phyloP scores from a whole-genome alignment of 2,113 vertebrate species.

The Chitala chitala region DNA sequence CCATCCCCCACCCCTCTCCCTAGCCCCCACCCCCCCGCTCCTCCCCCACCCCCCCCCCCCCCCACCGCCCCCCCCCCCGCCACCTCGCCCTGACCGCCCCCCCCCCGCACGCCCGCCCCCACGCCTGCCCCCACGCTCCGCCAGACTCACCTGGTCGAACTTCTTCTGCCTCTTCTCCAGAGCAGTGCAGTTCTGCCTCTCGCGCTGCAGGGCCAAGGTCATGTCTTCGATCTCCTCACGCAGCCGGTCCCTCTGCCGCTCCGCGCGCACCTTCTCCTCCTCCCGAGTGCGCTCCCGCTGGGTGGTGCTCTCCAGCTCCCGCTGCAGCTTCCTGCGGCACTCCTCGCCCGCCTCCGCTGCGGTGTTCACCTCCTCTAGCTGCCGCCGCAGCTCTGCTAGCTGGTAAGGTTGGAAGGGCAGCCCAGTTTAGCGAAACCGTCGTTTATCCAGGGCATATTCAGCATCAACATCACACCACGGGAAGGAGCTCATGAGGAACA shows the following conservation, averaged over 20 bases:
- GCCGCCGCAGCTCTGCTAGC: constrained; percentile 74
- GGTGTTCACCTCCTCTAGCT: constrained; percentile 74
- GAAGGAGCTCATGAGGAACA: too few species aligned
- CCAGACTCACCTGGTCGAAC: constrained; percentile 76
- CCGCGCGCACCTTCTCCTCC: constrained; percentile 72
- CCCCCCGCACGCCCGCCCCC: too few species aligned
- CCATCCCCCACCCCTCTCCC: too few species aligned
- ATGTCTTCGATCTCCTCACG: constrained; percentile 83
- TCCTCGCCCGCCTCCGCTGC: constrained; percentile 73
- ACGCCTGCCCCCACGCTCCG: background rate
- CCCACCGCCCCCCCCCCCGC: background rate
- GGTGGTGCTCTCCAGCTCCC: constrained; percentile 67
- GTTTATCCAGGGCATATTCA: too few species aligned
- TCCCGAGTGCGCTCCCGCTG: constrained; percentile 71
- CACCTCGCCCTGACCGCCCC: background rate
- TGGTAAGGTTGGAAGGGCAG: constrained; percentile 28
- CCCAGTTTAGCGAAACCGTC: background rate
- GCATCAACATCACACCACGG: too few species aligned
- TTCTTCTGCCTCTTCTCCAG: constrained; percentile 89
- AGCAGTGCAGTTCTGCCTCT: constrained; percentile 73
- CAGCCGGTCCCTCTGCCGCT: constrained; percentile 71
- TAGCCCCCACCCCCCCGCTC: too few species aligned
- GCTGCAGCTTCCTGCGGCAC: constrained; percentile 66
- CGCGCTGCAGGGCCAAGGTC: constrained; percentile 75
- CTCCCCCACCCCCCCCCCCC: too few species aligned